Base-by-base conservation (phyloP, 2,113 vertebrate species). In the Myrmecobius fasciatus region DNA sequence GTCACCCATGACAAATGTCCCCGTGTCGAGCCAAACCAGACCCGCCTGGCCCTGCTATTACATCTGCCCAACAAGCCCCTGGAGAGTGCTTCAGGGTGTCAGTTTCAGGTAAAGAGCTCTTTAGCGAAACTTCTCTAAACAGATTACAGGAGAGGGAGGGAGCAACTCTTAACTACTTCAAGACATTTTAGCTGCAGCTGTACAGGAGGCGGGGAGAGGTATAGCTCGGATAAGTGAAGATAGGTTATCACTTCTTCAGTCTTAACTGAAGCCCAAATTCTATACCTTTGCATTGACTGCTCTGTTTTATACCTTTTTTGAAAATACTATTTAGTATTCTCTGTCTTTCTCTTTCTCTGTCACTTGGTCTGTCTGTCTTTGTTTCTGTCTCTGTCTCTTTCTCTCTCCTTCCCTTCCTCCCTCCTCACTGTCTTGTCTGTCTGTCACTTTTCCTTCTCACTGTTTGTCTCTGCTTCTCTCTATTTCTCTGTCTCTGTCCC, bases 1-100 rank as follows among this genome's bases (percentile, higher is more conserved):
- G 98, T 99, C 98, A 99, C 97, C 97, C 97, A 97, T 98, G 98
- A 99, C 98, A 99, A 98, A 98, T 99, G 98, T 99, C 98, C 98
- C 98, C 96, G 95, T 97, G 98, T 98, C 98, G 98, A 93, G 97
- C 97, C 98, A 98, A 98, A 98, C 98, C 98, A 98, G 98, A 97
- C 98, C 97, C 98, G 94, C 98, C 97, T 98, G 98, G 98, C 98
- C 98, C 98, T 90, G 96, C 98, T 98, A 96, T 98, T 98, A 98
- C 98, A 98, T 97, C 98, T 98, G 98, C 98, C 98, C 98, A 98
- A 97, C 98, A 98, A 98, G 98, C 96, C 98, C 98, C 98, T 8
- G 96, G 98, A 98, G 98, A 98, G 98, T 12, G 98, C 98, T 98
- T 95, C 96, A 95, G 98, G 98, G 98, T 98, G 98, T 97, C 98